phyloP scores from a whole-genome alignment of 2,113 vertebrate genomes.

The Dolichallabes microphthalmus region DNA sequence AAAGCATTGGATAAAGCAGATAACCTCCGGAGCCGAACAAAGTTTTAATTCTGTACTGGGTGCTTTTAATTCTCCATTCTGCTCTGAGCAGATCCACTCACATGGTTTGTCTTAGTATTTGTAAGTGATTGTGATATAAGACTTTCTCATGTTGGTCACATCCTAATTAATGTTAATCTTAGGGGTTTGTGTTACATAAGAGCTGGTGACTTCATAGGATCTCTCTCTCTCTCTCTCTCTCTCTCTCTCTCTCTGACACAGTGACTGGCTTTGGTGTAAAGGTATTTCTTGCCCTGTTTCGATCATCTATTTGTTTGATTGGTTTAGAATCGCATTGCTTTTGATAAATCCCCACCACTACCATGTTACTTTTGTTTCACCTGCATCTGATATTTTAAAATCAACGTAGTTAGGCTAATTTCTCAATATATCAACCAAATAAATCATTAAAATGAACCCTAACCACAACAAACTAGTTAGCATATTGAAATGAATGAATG shows the following conservation, averaged over 20 bases:
- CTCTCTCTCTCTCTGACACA: not conserved
- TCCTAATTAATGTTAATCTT: not conserved
- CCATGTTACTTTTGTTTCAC: not conserved
- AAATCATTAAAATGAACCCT: not conserved
- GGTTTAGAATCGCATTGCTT: not conserved
- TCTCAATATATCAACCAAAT: not conserved
- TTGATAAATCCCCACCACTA: not conserved
- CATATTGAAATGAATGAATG: not conserved
- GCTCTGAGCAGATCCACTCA: not conserved
- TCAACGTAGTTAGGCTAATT: not conserved
- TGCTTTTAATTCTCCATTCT: conserved; percentile 11
- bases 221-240: conserved; percentile 1
- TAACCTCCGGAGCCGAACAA: conserved; percentile 67
- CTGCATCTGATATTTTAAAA: not conserved
- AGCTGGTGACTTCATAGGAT: not conserved
- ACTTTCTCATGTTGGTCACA: conserved; percentile 1
- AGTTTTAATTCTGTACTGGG: not conserved
- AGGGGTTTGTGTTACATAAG: not conserved
- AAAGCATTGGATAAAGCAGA: conserved; percentile 66
- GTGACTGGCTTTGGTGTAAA: not conserved
- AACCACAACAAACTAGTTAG: not conserved
- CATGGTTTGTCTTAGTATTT: not conserved
- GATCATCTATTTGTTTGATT: not conserved
- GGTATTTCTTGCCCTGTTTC: not conserved
- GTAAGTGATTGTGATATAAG: not conserved